Conservation (phyloP, 2,113 vertebrate species). For the Varanus salvator region DNA sequence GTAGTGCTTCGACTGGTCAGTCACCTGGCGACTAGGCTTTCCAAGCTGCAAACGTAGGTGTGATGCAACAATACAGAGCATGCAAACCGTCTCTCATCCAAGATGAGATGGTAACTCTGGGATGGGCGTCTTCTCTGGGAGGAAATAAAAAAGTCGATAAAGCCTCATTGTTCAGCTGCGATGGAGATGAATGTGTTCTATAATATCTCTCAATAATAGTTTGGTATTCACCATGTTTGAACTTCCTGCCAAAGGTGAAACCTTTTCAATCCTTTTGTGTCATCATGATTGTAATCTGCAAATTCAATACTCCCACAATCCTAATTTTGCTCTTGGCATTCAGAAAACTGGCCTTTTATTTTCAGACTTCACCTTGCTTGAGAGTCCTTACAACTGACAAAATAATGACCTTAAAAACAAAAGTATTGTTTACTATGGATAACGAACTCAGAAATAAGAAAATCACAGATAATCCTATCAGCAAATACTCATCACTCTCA, state of each 20-base stretch:
- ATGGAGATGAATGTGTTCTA: not conserved
- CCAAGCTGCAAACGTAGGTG: not conserved
- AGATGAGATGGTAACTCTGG: not conserved
- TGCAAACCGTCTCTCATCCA: not conserved
- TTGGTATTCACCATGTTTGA: constrained; percentile 33
- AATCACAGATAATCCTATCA: constrained; percentile 70
- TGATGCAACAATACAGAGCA: not conserved
- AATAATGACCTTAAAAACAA: constrained; percentile 66
- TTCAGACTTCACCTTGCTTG: constrained; percentile 64
- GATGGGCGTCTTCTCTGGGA: not conserved
- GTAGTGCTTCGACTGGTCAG: not conserved
- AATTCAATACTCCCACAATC: constrained; percentile 56
- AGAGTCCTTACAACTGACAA: constrained; percentile 65
- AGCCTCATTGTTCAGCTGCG: not conserved
- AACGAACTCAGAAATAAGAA: constrained; percentile 53
- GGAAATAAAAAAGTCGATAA: constrained; percentile 2
- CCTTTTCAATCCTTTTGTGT: constrained; percentile 60
- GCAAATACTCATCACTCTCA: constrained; percentile 67
- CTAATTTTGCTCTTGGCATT: constrained; percentile 66
- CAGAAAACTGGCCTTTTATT: constrained; percentile 66
- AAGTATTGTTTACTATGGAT: constrained; percentile 61
- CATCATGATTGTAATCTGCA: constrained; percentile 60
- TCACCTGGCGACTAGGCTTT: not conserved
- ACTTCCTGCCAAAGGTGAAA: constrained; percentile 41
- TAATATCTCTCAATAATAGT: constrained; percentile 28